Conservation (phyloP, 2,797 vertebrate genomes). For the Melanotaenia trifasciata region DNA sequence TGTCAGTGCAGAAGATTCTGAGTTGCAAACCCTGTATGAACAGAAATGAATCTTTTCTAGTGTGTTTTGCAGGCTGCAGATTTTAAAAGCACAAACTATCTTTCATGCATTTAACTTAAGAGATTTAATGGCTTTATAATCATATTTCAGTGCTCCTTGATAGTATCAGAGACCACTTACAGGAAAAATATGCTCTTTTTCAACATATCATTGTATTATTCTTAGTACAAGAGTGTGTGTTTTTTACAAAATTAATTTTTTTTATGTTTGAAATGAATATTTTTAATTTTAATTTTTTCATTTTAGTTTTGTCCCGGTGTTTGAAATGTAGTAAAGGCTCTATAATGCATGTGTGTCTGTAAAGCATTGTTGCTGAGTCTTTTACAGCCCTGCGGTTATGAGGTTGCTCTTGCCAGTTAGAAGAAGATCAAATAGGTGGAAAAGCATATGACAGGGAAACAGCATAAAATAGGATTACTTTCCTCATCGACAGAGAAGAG, state of each 20-base stretch:
- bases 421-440: slow-evolving; percentile 63
- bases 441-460: slow-evolving; percentile 68
- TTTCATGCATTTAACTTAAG: not conserved
- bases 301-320: not conserved
- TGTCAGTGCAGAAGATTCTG: not conserved
- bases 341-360: not conserved
- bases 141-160: not conserved
- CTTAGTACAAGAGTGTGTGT: not conserved
- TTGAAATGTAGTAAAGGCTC: slow-evolving; percentile 1
- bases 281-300: not conserved
- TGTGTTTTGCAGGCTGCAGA: not conserved
- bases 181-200: not conserved
- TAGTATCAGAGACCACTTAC: not conserved
- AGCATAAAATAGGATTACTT: slow-evolving; percentile 77
- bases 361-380: slow-evolving; percentile 11
- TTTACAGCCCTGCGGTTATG: slow-evolving; percentile 22
- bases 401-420: slow-evolving; percentile 55
- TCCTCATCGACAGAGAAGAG: slow-evolving; percentile 59
- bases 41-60: not conserved
- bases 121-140: slow-evolving; percentile 6
- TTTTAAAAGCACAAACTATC: not conserved
- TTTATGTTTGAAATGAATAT: not conserved
- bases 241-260: not conserved
- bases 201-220: slow-evolving; percentile 2
- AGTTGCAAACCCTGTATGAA: not conserved